Percentiles rank a stretch among this genome's conserved stretches.
These are phyloP conservation scores for Notocelia uddmanniana DNA, from an alignment of 2,888 invertebrate genomes.

Conservation along the genomic window DNA sequence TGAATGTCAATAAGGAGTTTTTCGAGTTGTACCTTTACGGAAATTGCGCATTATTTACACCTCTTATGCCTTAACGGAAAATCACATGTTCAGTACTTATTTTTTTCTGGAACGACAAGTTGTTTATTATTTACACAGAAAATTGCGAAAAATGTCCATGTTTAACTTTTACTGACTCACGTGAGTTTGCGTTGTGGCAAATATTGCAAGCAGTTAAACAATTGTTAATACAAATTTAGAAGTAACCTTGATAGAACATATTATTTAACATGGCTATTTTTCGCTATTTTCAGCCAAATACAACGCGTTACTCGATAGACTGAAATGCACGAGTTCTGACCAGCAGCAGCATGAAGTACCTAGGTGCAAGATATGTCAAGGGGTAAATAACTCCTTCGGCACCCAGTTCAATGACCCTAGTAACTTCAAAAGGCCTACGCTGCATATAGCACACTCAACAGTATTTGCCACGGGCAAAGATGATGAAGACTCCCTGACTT, in stretches of 20 bases:
- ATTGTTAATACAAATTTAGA: neutral
- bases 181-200: neutral
- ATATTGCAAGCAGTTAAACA: neutral
- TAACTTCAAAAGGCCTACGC: neutral
- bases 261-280: constrained; percentile 34
- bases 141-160: constrained; percentile 61
- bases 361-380: constrained; percentile 13
- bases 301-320: constrained; percentile 10
- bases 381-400: constrained; percentile 10
- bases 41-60: no score
- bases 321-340: constrained; percentile 10
- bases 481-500: neutral
- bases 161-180: constrained; percentile 7
- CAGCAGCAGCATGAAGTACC: constrained; percentile 8
- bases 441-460: constrained; percentile 2
- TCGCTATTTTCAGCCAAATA: constrained; percentile 38
- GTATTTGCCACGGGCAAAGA: neutral
- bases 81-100: neutral
- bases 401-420: neutral
- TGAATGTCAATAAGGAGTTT: no score
- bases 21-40: no score
- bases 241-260: neutral
- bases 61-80: constrained; percentile 1
- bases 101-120: neutral
- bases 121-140: constrained; percentile 45